Base-by-base conservation (phyloP, 2,888 invertebrate genomes). In the Drosophila cyrtoloma region DNA sequence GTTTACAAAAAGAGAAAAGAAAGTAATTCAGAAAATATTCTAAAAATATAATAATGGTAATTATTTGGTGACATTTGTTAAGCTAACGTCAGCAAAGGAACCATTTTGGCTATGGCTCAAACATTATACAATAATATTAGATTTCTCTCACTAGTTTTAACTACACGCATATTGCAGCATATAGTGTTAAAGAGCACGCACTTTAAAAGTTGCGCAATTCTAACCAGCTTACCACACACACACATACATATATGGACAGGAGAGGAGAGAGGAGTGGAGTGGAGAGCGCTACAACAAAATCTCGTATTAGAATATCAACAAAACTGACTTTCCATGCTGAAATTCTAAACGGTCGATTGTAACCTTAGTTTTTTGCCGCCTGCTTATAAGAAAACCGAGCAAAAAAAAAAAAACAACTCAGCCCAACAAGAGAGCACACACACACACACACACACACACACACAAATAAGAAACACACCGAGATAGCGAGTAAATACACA, bases 311-410 rank as follows among this genome's bases (percentile, higher is more conserved):
- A 82, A 82, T 68, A 82, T 64, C 75, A 68, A 67, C 60, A 70
- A 67, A 61, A 65, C 61, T 63, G 52, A 71, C 44, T 58, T 67
- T 64, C n/a, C 44, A 61, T 60, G 64, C 57, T 71, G 47, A 67
- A 67, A 59, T 72, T 65, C 42, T 77, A 60, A 76, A 56, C 68
- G 52, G 58, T 76, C 76, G 72, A 73, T 59, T 78, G 76, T 74
- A 77, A 84, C 65, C 79, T 86, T 70, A 67, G 68, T 60, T 86
- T 87, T 47, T 26, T 16, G 89, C 76, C 64, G 85, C 76, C 77
- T 75, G 68, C 57, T 61, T 76, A 80, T 77, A 82, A 72, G 65
- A 79, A 75, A 77, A 73, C 60, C 68, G 77, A 78, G 76, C 47
- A 59, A 70, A 82, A 85, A 84, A 85, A 84, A 88, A 75, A 66